Evolutionary conservation across 2,113 vertebrate genomes (phyloP), one percentile per base, ranked within the genome.

Genomic region (Peromyscus californicus): DNA sequence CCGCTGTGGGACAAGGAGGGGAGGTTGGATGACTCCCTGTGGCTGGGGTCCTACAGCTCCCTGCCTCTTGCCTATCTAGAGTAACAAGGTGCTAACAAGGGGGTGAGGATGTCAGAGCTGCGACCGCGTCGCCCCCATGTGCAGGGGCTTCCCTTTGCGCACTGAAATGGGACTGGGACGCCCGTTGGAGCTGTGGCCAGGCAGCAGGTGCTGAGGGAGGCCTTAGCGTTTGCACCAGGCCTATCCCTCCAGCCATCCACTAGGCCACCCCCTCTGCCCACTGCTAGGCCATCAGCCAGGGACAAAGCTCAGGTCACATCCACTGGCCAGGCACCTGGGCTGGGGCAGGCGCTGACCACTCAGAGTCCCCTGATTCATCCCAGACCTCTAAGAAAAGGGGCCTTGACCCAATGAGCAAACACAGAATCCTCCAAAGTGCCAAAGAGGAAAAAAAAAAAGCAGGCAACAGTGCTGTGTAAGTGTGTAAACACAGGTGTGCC

Each of bases 1-100:
- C 99, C 16, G 99, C 99, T 99, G 98, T 15, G 97, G 98, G 96
- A 78, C 95, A 98, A 95, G 39, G 54, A 90, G 78, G 76, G 54
- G 45, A 67, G 39, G 57, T 94, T 96, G 94, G 74, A 36, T 74
- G 57, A 93, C 76, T 22, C 22, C 16, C 39, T 54, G 3, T 26
- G 42, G 19, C 54, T 61, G 24, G 75, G n/a, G n/a, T 31, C 26
- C 39, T 48, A 17, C 72, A 12, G 69, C 9, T 36, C n/a, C 54
- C 51, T 48, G 78, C 33, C 31, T 33, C 19, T 31, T 24, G 7
- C n/a, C 42, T 21, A 3, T 72, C 69, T n/a, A 72, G 69, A 17
- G 69, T 72, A n/a, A 19, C 17, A n/a, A 72, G 69, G 15, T 70
- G 15, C 36, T 72, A 45, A 15, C 3, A 19, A 12, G 26, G 83